Base-by-base conservation (phyloP, 2,113 vertebrate genomes). In the Andinoacara biseriatus region DNA sequence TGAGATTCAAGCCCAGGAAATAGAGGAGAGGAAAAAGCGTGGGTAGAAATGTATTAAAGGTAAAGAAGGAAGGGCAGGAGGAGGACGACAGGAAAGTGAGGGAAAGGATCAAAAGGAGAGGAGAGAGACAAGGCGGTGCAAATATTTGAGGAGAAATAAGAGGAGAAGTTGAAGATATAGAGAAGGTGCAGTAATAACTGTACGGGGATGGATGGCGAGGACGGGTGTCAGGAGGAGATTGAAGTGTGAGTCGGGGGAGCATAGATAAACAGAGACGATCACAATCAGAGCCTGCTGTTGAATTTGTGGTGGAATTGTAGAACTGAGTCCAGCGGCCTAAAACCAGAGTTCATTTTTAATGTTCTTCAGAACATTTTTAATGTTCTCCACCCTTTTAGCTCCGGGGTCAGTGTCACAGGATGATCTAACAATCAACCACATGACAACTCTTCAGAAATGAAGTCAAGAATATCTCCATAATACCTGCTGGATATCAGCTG, bases 81-180 rank as follows among this genome's bases (percentile, higher is more conserved):
- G 56, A 78, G 38, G 13, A 33, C 7, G 75, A 86, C 24, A 43
- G 18, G 54, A 58, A 33, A 40, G 14, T 35, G 61, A 76, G 40
- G 38, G 67, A 58, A 52, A 62, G 62, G 52, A 65, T 49, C 49
- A 78, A 33, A 72, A 79, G 59, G 65, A 83, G 74, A 26, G 17
- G 13, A 72, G 76, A 81, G 61, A 86, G 54, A 87, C 58, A 86
- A 79, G 76, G 61, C 5, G 61, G 60, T 26, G 80, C 77, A 90
- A 87, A 88, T 82, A 90, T 80, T 85, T 85, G 75, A 82, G 80
- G 81, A 78, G 75, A 38, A 83, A 86, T 29, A 65, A 35, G 57
- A 87, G 52, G 57, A 87, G 65, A 7, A 82, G 80, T 46, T 61
- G 74, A 54, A 80, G 88, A 58, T 78, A 17, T 3, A 69, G 72